Percentiles rank a stretch among this genome's conserved stretches.
These are phyloP conservation scores for Lethenteron reissneri DNA, from an alignment of 2,113 vertebrate genomes.

Conservation along the genomic window DNA sequence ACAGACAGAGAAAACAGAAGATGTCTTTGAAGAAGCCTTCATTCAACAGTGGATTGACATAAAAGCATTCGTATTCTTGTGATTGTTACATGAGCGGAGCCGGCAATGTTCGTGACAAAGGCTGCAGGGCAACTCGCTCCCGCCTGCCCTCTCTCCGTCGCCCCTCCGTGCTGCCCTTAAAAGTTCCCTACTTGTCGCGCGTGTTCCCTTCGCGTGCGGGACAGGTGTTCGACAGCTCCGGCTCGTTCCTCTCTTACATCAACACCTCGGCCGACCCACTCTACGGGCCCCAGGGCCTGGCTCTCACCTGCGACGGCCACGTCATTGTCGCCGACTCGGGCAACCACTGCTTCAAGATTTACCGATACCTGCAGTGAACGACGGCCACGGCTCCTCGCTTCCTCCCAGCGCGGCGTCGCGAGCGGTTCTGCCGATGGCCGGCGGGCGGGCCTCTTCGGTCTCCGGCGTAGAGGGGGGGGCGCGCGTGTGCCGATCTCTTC, in stretches of 20 bases:
- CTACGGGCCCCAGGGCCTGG: constrained; percentile 73
- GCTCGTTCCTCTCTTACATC: constrained; percentile 88
- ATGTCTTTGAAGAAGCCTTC: no score
- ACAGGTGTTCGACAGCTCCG: constrained; percentile 81
- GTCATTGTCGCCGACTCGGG: constrained; percentile 83
- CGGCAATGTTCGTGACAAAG: no score
- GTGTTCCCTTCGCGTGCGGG: constrained; percentile 9
- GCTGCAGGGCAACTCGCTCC: not conserved
- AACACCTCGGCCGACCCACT: constrained; percentile 78
- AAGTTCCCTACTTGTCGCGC: not conserved
- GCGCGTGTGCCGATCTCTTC: no score
- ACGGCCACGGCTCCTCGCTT: constrained; percentile 7
- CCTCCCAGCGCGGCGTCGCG: no score
- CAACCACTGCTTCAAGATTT: constrained; percentile 96
- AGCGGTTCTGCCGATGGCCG: no score
- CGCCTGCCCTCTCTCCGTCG: not conserved
- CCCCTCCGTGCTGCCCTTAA: not conserved
- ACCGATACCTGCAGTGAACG: constrained; percentile 75
- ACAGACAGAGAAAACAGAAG: no score
- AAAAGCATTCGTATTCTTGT: no score
- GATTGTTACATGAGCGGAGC: no score
- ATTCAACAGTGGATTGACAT: no score
- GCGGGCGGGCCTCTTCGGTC: no score
- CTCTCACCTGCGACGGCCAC: constrained; percentile 75
- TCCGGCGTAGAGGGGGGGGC: no score